Evolutionary conservation across 2,113 vertebrate species (phyloP), one percentile per base, ranked within the genome.

Genomic region (Microcebus griseorufus): DNA sequence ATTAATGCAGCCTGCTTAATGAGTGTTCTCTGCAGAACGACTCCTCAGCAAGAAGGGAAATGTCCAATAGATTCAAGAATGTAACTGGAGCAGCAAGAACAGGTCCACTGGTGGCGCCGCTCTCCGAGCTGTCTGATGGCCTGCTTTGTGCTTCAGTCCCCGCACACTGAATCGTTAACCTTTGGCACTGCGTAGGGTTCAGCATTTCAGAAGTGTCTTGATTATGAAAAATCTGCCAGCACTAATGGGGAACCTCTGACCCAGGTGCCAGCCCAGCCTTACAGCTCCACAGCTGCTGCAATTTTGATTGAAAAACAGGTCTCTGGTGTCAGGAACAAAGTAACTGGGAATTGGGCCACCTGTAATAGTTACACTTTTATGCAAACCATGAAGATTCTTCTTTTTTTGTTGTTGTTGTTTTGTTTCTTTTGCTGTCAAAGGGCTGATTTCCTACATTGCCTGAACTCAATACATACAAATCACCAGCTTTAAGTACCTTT

Each of bases 311-410:
- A 97, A 98, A 98, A 98, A 93, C 94, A 92, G 97, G 97, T 94
- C 97, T 98, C 88, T 84, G 73, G 97, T 97, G 98, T 98, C 97
- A 98, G 97, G 96, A 96, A 97, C 97, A 96, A 97, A 98, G 97
- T 83, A 93, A 86, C 86, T 53, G 92, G 97, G 95, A 97, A 98
- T 95, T 94, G 96, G 98, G 95, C 97, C 95, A 98, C 96, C 96
- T 98, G 96, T 94, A 97, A 97, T 96, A 87, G 94, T 92, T 81
- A 87, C 20, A 94, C 98, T 98, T 97, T 87, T 95, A 95, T 97
- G 93, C 95, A 97, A 93, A 96, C 91, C 91, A 94, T 51, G 95
- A 93, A 93, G 86, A 97, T 76, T 90, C 76, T 91, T 83, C 67
- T 91, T 90, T 72, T 42, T 48, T 85, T 45, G 37, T 88, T 80